phyloP scores from a whole-genome alignment of 2,797 vertebrate species.

The Sus cebifrons region DNA sequence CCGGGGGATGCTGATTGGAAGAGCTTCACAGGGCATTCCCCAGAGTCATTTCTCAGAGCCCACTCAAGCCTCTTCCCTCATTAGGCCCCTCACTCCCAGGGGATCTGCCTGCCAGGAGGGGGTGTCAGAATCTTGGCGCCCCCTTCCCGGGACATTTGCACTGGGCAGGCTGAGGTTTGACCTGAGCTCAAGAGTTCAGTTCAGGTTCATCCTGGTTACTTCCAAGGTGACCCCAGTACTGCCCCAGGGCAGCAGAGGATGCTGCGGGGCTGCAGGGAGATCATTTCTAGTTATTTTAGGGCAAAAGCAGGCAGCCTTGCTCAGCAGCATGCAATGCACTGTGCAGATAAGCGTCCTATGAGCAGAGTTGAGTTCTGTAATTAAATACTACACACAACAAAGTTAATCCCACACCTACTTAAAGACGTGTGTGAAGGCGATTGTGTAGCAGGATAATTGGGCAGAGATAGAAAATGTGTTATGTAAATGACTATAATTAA shows the following conservation, averaged over 20 bases:
- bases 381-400: not conserved
- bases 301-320: not conserved
- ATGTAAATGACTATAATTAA: not conserved
- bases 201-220: not conserved
- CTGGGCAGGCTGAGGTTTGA: not conserved
- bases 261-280: not conserved
- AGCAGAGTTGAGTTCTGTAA: not conserved
- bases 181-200: not conserved
- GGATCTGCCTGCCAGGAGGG: not conserved
- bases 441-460: not conserved
- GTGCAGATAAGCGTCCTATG: fast-evolving
- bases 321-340: fast-evolving
- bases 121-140: not conserved
- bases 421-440: fast-evolving
- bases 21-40: not conserved
- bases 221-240: not conserved
- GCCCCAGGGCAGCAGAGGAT: not conserved
- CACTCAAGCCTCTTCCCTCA: not conserved
- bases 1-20: not conserved
- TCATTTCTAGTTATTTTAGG: not conserved
- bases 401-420: not conserved
- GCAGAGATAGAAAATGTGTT: not conserved
- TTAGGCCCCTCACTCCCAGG: not conserved
- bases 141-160: not conserved
- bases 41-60: not conserved